Evolutionary conservation across 2,888 invertebrate species (phyloP), one percentile per base, ranked within the genome.

Genomic region (Drosophila austrosaltans): DNA sequence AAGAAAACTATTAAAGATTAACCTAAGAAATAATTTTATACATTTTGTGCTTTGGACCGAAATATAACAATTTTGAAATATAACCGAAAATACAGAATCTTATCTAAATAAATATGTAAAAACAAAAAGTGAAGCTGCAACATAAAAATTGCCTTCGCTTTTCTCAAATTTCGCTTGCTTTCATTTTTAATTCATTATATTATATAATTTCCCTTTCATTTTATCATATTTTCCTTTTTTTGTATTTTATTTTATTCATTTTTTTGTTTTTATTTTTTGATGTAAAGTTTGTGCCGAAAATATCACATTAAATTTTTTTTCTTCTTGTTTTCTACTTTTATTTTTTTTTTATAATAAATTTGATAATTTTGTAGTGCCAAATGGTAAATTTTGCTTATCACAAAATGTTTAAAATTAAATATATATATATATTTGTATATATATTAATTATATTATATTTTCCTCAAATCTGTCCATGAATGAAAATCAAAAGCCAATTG

Each of bases 381-480:
- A 86, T 78, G 75, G 87, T 80, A 83, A 57, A 91, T 90, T 91
- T 91, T 89, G 89, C 80, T 79, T 90, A 92, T 91, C 92, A 92
- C 91, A 91, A 92, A 92, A 91, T 90, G 89, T 87, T 82, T 82
- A 89, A 91, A 90, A 90, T 83, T 84, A 84, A 77, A 77, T 72
- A 75, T 70, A 16, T 16, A 16, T 16, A 16, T 16, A 16, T 16
- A 16, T 16, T 16, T 16, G 16, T 16, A 16, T 16, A 16, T 16
- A 72, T 74, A 61, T 42, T 71, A 68, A 53, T 53, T 68, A 58
- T 36, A 36, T 53, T 53, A 48, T 66, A 74, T 62, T 58, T 75
- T 42, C 22, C 48, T 20, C 25, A 32, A 40, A 44, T 30, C 40
- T 54, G 7, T 60, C 36, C 16, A 56, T 36, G 57, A 48, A 48